Conservation (phyloP, 2,113 vertebrate species). For the Oryzias curvinotus region DNA sequence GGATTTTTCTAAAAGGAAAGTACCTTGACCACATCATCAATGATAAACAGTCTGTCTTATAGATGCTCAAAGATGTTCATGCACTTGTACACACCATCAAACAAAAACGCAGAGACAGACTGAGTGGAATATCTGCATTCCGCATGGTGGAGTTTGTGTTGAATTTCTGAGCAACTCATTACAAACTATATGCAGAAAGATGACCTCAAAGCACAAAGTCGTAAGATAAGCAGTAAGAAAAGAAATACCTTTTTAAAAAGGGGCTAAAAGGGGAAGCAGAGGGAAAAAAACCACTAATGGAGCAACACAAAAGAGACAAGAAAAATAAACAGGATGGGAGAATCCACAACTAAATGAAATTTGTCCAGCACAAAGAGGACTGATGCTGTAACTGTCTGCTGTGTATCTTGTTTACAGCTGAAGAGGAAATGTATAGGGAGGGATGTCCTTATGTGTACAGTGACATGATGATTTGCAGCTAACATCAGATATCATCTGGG, state of each 20-base stretch:
- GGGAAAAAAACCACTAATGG: slow-evolving; percentile 21
- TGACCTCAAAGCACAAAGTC: too few species aligned
- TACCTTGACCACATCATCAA: too few species aligned
- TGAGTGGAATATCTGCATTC: slow-evolving; percentile 70
- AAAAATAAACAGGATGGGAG: slow-evolving; percentile 12
- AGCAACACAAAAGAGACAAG: slow-evolving; percentile 3
- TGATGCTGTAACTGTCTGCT: slow-evolving; percentile 13
- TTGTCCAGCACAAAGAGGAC: slow-evolving; percentile 25
- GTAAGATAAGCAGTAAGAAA: slow-evolving; percentile 9
- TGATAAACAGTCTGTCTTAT: too few species aligned
- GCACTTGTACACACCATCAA: too few species aligned
- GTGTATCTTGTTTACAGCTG: slow-evolving; percentile 41
- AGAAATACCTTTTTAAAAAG: slow-evolving; percentile 10
- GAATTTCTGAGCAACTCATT: slow-evolving; percentile 73
- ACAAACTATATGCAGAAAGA: too few species aligned
- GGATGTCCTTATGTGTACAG: slow-evolving; percentile 11
- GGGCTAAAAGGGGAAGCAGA: slow-evolving; percentile 8
- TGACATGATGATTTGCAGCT: slow-evolving; percentile 31
- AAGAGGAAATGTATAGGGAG: slow-evolving; percentile 1
- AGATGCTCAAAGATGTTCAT: too few species aligned
- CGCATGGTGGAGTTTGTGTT: slow-evolving; percentile 79
- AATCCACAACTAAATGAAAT: neutral
- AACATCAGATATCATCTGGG: slow-evolving; percentile 47
- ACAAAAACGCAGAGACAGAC: neutral
- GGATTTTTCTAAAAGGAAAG: too few species aligned